phyloP scores from a whole-genome alignment of 1,140 invertebrate species.

The Drosophila jambulina region DNA sequence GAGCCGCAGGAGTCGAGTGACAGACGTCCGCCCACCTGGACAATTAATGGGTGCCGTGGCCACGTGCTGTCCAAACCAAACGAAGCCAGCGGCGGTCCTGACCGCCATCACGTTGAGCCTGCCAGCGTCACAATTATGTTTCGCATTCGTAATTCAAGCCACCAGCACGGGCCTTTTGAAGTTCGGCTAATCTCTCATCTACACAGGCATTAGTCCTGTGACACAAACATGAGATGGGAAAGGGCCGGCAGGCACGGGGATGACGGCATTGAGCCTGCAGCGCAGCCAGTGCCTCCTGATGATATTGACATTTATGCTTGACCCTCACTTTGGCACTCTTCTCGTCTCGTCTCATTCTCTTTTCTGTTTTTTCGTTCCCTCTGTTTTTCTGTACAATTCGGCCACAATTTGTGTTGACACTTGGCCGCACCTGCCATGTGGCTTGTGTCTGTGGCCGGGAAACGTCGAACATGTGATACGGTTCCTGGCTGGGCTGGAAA shows the following conservation, averaged over 20 bases:
- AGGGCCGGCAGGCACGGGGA: slow-evolving; percentile 2
- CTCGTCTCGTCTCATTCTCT: slow-evolving; percentile 2
- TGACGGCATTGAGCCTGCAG: slow-evolving; percentile 62
- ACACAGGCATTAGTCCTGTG: slow-evolving; percentile 72
- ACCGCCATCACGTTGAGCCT: slow-evolving; percentile 59
- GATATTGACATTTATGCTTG: slow-evolving; percentile 80
- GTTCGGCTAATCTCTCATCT: slow-evolving; percentile 78
- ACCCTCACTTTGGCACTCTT: slow-evolving; percentile 48
- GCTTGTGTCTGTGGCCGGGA: slow-evolving; percentile 26
- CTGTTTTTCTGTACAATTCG: slow-evolving; percentile 51
- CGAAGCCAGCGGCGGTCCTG: slow-evolving; percentile 22
- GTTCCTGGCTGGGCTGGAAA: slow-evolving; percentile 17
- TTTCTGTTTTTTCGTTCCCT: not conserved
- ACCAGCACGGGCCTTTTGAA: slow-evolving; percentile 49
- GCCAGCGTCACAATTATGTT: slow-evolving; percentile 57
- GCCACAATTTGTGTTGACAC: slow-evolving; percentile 69
- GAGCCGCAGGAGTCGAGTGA: slow-evolving; percentile 5
- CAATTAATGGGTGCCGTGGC: slow-evolving; percentile 62
- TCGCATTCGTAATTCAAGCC: slow-evolving; percentile 60
- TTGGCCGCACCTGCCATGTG: slow-evolving; percentile 69
- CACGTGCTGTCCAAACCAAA: slow-evolving; percentile 39
- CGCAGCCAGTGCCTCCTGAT: slow-evolving; percentile 52
- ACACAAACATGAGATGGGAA: slow-evolving; percentile 60
- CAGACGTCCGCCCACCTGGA: slow-evolving; percentile 48
- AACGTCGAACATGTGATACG: slow-evolving; percentile 21